Percentiles rank a stretch among this genome's conserved stretches.
Conservation (phyloP, 2,888 invertebrate genomes). For the Malthinus flaveolus region DNA sequence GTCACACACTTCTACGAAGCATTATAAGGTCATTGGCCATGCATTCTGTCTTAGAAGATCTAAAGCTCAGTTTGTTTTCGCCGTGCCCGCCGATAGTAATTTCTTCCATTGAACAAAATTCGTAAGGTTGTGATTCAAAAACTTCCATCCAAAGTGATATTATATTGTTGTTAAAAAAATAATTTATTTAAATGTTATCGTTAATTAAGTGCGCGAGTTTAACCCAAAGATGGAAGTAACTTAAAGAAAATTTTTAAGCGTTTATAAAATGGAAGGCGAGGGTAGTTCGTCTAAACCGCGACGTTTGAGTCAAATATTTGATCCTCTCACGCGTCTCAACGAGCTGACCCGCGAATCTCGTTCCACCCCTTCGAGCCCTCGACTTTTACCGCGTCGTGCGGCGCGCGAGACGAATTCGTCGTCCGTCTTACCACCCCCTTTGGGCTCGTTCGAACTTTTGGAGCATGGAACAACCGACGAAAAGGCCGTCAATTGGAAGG, state of each 20-base stretch:
- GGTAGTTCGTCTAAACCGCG: conserved; percentile 53
- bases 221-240: conserved; percentile 8
- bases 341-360: conserved; percentile 58
- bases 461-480: conserved; percentile 54
- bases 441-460: conserved; percentile 45
- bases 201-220: conserved; percentile 9
- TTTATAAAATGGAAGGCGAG: conserved; percentile 25
- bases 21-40: conserved; percentile 49
- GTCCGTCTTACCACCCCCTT: conserved; percentile 37
- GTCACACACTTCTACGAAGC: conserved; percentile 38
- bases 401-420: conserved; percentile 41
- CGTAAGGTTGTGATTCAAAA: conserved; percentile 29
- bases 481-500: conserved; percentile 79
- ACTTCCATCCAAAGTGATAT: conserved; percentile 35
- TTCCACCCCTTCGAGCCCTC: conserved; percentile 75
- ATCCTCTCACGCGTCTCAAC: conserved; percentile 76
- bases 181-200: conserved; percentile 24
- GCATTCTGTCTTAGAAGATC: conserved; percentile 45
- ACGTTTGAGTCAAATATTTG: conserved; percentile 80
- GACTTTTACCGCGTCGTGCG: conserved; percentile 64
- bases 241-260: conserved; percentile 4
- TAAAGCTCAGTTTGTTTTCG: conserved; percentile 42
- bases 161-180: conserved; percentile 25
- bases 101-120: conserved; percentile 16
- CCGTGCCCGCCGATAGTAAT: conserved; percentile 27